A percentile compares a stretch with the other conserved stretches of the same genome.
Conservation (phyloP, 2,113 vertebrate genomes). For the Rattus rattus region DNA sequence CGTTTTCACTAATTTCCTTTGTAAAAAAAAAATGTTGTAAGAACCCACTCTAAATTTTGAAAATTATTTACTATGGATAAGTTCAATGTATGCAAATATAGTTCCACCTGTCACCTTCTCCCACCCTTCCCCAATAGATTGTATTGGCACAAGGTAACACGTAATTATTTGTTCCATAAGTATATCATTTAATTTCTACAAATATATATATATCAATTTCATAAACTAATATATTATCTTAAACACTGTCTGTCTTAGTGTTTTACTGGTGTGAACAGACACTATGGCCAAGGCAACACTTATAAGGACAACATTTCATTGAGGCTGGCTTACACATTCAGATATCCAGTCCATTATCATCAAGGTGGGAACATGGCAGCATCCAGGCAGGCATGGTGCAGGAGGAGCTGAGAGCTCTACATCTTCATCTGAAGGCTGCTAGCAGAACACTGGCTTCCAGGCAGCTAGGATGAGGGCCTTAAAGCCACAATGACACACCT, state of each 20-base stretch:
- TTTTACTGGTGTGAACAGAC: no score
- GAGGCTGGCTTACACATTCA: no score
- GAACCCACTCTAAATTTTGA: not conserved
- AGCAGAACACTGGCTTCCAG: no score
- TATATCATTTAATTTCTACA: not conserved
- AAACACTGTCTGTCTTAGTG: not conserved
- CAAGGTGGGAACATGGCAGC: no score
- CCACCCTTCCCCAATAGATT: not conserved
- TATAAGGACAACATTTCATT: no score
- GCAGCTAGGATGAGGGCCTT: no score
- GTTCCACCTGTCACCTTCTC: not conserved
- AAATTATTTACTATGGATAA: not conserved
- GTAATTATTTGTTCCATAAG: not conserved
- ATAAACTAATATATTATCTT: not conserved
- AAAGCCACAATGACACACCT: no score
- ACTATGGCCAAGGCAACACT: no score
- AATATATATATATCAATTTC: not conserved
- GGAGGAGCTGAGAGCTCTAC: no score
- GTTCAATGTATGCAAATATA: conserved; percentile 9
- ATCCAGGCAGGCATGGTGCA: no score
- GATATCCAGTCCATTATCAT: no score
- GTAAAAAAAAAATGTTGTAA: not conserved
- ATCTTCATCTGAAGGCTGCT: no score
- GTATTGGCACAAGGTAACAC: not conserved
- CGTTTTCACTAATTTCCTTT: not conserved